These are phyloP conservation scores for Montipora efflorescens DNA, from an alignment of 64 coral and sea anemone species.

Conservation along the genomic window DNA sequence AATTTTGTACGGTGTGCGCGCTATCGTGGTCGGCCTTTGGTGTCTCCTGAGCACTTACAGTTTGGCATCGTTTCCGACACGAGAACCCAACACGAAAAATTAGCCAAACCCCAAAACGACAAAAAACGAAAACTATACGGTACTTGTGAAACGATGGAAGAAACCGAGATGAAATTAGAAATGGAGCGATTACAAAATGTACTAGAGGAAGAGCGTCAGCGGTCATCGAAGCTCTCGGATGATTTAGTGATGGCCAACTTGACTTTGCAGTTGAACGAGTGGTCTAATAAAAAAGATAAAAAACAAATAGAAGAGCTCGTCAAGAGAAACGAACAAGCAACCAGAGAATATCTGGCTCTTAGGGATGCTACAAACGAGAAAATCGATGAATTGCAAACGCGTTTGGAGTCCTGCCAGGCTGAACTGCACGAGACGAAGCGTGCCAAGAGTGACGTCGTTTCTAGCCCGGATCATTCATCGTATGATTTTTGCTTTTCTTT, in stretches of 20 bases:
- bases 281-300: background rate
- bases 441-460: too few species aligned
- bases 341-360: background rate
- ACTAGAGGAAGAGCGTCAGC: background rate
- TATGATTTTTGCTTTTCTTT: too few species aligned
- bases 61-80: constrained; percentile 7
- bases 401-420: background rate
- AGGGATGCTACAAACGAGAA: background rate
- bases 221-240: background rate
- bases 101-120: background rate
- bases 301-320: background rate
- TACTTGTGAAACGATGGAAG: background rate
- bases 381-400: background rate
- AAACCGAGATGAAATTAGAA: background rate
- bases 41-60: background rate
- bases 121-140: background rate
- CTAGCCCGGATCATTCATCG: too few species aligned
- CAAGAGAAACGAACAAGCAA: background rate
- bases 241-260: background rate
- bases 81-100: background rate
- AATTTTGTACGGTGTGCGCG: background rate
- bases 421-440: background rate
- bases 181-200: background rate
- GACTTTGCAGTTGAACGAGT: background rate
- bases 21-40: background rate